Percentiles rank a stretch among this genome's conserved stretches.
phyloP scores from a whole-genome alignment of 2,113 vertebrate genomes.

The Eudyptes chrysolophus region DNA sequence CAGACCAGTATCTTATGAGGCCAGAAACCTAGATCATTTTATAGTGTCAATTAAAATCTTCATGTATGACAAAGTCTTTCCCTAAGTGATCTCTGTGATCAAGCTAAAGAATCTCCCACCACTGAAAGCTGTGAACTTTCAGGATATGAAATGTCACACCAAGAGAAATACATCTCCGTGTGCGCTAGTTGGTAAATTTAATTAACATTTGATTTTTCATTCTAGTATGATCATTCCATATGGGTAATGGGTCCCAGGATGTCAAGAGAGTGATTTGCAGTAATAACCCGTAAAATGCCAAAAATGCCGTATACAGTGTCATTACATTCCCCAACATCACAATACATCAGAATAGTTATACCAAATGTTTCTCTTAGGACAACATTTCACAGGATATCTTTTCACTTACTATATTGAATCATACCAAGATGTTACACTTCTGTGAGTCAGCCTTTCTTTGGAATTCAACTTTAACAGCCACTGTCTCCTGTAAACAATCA shows the following conservation, averaged over 20 bases:
- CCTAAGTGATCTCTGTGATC: background rate
- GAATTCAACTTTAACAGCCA: background rate
- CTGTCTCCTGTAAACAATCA: background rate
- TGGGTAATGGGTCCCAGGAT: background rate
- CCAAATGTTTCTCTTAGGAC: background rate
- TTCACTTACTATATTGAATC: background rate
- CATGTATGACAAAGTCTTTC: background rate
- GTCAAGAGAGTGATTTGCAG: background rate
- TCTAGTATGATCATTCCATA: background rate
- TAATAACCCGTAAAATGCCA: background rate
- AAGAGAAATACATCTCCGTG: background rate
- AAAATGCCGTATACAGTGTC: background rate
- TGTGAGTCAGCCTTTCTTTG: background rate
- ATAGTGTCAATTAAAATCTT: background rate
- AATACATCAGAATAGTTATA: background rate
- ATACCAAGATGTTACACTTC: background rate
- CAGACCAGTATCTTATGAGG: background rate
- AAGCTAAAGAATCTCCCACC: background rate
- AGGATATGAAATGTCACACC: background rate
- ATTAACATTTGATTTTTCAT: background rate
- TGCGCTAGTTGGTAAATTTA: background rate
- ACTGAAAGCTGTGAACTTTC: background rate
- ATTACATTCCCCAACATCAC: background rate
- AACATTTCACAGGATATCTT: background rate
- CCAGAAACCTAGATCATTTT: background rate